Evolutionary conservation across 2,113 vertebrate species (phyloP).

Genomic region (rabbit (Oryctolagus cuniculus)): DNA sequence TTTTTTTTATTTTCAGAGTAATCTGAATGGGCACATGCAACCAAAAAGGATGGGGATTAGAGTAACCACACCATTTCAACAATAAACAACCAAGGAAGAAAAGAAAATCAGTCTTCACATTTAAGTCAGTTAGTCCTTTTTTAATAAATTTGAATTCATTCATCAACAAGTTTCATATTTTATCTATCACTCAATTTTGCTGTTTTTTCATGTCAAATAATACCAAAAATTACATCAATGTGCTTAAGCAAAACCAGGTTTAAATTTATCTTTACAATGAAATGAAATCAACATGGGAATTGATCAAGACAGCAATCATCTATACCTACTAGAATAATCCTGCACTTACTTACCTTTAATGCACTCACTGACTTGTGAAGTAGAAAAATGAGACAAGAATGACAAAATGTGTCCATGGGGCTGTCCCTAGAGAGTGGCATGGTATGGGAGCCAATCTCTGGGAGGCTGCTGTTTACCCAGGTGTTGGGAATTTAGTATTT

Average conservation of each 20-base stretch:
- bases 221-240: constrained; percentile 88
- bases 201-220: constrained; percentile 86
- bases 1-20: constrained; percentile 32
- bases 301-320: constrained; percentile 71
- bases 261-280: constrained; percentile 86
- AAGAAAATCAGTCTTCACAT: constrained; percentile 69
- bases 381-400: constrained; percentile 65
- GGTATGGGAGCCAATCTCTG: constrained; percentile 26
- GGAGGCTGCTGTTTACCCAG: constrained; percentile 61
- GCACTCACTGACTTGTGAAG: constrained; percentile 79
- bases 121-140: constrained; percentile 84
- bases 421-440: constrained; percentile 38
- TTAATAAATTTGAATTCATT: constrained; percentile 90
- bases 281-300: constrained; percentile 81
- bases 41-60: not conserved
- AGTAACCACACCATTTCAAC: not conserved
- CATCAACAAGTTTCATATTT: constrained; percentile 87
- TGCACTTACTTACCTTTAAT: constrained; percentile 82
- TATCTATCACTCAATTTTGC: constrained; percentile 87
- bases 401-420: constrained; percentile 13
- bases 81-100: constrained; percentile 21
- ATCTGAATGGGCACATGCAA: not conserved
- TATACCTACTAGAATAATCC: constrained; percentile 78
- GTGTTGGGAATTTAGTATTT: constrained; percentile 71
- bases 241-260: constrained; percentile 86